Percentiles rank a stretch among this genome's conserved stretches.
These are phyloP conservation scores for Allobates femoralis DNA, from an alignment of 2,797 vertebrate genomes.

Conservation along the genomic window DNA sequence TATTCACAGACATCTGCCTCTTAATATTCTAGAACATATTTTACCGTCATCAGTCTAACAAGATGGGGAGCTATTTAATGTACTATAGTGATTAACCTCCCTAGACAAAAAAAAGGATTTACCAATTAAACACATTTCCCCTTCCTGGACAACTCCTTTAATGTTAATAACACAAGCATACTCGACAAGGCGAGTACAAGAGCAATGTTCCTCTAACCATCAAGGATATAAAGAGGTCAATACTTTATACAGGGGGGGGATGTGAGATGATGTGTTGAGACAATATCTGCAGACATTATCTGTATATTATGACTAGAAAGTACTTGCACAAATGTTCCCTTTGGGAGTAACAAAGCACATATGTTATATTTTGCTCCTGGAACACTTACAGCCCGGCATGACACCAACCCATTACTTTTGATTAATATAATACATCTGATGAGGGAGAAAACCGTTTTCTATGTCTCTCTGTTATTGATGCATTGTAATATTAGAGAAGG, in stretches of 20 bases:
- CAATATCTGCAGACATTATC: conserved; percentile 11
- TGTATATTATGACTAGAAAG: background rate
- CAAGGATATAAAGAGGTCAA: background rate
- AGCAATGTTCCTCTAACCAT: background rate
- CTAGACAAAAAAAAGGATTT: too few species aligned
- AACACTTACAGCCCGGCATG: background rate
- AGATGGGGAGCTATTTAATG: too few species aligned
- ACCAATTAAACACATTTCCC: too few species aligned
- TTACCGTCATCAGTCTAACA: too few species aligned
- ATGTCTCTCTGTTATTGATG: conserved; percentile 15
- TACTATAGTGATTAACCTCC: too few species aligned
- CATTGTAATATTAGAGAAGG: conserved; percentile 40
- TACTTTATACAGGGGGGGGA: background rate
- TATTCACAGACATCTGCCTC: too few species aligned
- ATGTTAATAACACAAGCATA: background rate
- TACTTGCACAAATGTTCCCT: background rate
- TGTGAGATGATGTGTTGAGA: background rate
- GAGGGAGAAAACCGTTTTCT: conserved; percentile 37
- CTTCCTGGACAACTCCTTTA: too few species aligned
- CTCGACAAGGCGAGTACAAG: background rate
- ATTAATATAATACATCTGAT: conserved; percentile 41
- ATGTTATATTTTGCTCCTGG: background rate
- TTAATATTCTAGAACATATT: too few species aligned
- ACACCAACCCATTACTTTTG: conserved; percentile 12
- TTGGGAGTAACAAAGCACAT: background rate